Base-by-base conservation (phyloP, 2,888 invertebrate species). In the Luperina testacea region DNA sequence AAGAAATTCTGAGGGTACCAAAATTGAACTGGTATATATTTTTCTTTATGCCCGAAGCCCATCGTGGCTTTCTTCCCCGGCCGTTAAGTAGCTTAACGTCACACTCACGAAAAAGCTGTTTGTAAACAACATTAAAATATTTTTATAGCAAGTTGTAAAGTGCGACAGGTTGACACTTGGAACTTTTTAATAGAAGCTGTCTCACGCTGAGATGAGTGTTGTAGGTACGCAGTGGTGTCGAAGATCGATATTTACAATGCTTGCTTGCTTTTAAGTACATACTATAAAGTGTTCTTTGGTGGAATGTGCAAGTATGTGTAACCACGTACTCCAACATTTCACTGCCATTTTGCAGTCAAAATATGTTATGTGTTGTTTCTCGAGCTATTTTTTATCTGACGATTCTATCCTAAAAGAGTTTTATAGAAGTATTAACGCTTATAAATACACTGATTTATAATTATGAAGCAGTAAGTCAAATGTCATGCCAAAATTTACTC, bases 71-170 rank as follows among this genome's bases (percentile, higher is more conserved):
- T 78, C 65, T 77, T 67, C 59, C 15, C 53, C 72, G 51, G 68
- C 75, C 80, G 77, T 89, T 87, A 86, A 88, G 86, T 85, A 72
- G 69, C 71, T 80, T 75, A 32, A 78, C 85, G 88, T 90, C 84
- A 86, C 78, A 76, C 69, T 82, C 70, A 48, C 51, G 24, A 83
- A 83, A 84, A 83, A 75, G 82, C 83, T 82, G 82, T 88, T 86
- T 70, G 82, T 81, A 84, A 89, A 88, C 78, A 88, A 88, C 81
- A 88, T 89, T 85, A 84, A 88, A 89, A 88, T 86, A 88, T 89
- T 86, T 86, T 89, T 84, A 86, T 83, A 80, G 84, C 81, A 69
- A 79, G 79, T 83, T 86, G 63, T 79, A 82, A 86, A 87, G 70
- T 68, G 83, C 67, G 67, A 68, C 81, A 85, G 89, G 80, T 87